A percentile compares a stretch with the other conserved stretches of the same genome.
phyloP scores from a whole-genome alignment of 2,888 invertebrate species.

The Azorinus chamasolen region DNA sequence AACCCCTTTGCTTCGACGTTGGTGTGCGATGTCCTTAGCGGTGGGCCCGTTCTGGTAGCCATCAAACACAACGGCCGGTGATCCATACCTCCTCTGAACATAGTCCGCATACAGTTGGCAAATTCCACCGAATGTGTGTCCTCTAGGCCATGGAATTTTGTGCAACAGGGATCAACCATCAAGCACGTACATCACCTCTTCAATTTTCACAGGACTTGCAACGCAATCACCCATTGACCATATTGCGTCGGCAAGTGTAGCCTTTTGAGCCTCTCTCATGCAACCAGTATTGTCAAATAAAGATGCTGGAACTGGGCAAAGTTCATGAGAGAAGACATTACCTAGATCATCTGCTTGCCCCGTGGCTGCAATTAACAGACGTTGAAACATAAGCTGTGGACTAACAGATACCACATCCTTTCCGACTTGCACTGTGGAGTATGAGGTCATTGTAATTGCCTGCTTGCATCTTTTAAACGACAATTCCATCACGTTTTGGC shows the following conservation, averaged over 20 bases:
- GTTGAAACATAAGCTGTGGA: no score
- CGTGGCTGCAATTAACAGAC: no score
- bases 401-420: no score
- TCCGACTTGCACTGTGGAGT: no score
- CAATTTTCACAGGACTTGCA: background rate
- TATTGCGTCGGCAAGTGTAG: background rate
- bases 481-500: background rate
- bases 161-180: conserved; percentile 16
- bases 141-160: conserved; percentile 2
- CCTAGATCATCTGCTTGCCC: no score
- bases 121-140: background rate
- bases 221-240: background rate
- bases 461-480: background rate
- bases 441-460: background rate
- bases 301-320: no score
- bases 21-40: conserved; percentile 6
- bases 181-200: background rate
- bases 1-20: no score
- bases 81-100: background rate
- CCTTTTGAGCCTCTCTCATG: conserved; percentile 9
- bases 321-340: no score
- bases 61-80: conserved; percentile 6
- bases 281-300: no score
- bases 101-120: background rate
- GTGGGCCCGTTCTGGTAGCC: conserved; percentile 9